phyloP scores from a whole-genome alignment of 2,888 invertebrate genomes.

The Epinotia demarniana region DNA sequence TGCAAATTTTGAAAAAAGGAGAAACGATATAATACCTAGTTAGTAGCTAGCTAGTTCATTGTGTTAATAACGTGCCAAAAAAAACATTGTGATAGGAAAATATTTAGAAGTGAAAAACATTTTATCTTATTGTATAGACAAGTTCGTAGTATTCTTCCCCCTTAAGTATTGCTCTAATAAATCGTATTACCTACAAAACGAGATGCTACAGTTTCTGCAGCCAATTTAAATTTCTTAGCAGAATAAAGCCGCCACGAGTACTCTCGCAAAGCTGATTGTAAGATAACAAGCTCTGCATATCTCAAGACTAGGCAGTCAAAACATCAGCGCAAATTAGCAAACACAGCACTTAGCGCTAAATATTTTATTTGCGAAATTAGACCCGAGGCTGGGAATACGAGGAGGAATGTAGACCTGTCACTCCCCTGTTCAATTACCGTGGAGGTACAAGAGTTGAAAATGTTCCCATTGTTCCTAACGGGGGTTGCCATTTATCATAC shows the following conservation, averaged over 20 bases:
- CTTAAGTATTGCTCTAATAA: neutral
- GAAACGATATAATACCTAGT: too few species aligned
- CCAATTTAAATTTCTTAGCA: constrained; percentile 26
- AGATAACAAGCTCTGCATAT: constrained; percentile 28
- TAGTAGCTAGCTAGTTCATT: too few species aligned
- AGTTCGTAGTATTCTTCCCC: too few species aligned
- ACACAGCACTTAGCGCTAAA: constrained; percentile 53
- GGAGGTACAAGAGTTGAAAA: constrained; percentile 59
- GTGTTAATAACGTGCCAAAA: too few species aligned
- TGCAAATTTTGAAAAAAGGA: too few species aligned
- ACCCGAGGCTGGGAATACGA: constrained; percentile 49
- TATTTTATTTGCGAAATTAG: constrained; percentile 53
- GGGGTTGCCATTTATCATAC: constrained; percentile 53
- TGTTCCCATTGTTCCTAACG: constrained; percentile 53
- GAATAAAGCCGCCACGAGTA: constrained; percentile 11
- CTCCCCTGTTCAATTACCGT: constrained; percentile 64
- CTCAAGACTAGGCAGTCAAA: constrained; percentile 41
- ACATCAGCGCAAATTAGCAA: constrained; percentile 48
- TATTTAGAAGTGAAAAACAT: too few species aligned
- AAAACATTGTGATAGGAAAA: too few species aligned
- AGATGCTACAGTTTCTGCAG: constrained; percentile 19
- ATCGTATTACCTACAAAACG: constrained; percentile 17
- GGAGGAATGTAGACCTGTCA: constrained; percentile 57
- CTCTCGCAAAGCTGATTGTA: constrained; percentile 28
- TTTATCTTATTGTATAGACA: too few species aligned